Conservation (phyloP, 2,888 invertebrate species). For the Drosophila affinis region DNA sequence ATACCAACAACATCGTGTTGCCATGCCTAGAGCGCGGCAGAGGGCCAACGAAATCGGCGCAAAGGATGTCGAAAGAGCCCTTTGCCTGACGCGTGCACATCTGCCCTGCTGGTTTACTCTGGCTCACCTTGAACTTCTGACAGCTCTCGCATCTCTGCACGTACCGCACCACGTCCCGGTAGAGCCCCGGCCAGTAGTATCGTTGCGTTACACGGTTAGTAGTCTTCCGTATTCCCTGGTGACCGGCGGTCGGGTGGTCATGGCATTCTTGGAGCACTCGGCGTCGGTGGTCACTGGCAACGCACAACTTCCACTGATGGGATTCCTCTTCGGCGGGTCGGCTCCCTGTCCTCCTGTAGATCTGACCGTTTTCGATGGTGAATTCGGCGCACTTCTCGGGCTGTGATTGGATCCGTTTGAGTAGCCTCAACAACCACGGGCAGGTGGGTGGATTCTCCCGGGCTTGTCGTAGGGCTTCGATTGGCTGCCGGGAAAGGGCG, state of each 20-base stretch:
- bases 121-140: too few relatives aligned
- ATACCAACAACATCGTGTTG: too few relatives aligned
- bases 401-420: neutral
- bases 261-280: slow-evolving; percentile 11
- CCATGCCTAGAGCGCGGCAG: too few relatives aligned
- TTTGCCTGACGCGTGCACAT: too few relatives aligned
- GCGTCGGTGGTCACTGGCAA: neutral
- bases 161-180: too few relatives aligned
- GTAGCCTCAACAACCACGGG: neutral
- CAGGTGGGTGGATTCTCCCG: neutral
- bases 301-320: slow-evolving; percentile 12
- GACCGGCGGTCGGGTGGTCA: slow-evolving; percentile 4
- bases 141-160: too few relatives aligned
- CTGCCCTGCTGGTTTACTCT: too few relatives aligned
- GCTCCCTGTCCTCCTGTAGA: too few relatives aligned
- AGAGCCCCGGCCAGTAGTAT: neutral
- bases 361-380: neutral
- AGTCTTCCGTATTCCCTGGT: slow-evolving; percentile 8
- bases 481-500: too few relatives aligned
- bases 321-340: slow-evolving; percentile 2
- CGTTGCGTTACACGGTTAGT: too few relatives aligned
- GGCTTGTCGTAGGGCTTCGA: neutral
- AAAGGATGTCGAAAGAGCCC: too few relatives aligned
- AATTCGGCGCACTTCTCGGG: neutral
- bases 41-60: too few relatives aligned